Percentiles rank a stretch among this genome's conserved stretches.
These are phyloP conservation scores for Rhagonycha lutea DNA, from an alignment of 2,888 invertebrate species.

Conservation along the genomic window DNA sequence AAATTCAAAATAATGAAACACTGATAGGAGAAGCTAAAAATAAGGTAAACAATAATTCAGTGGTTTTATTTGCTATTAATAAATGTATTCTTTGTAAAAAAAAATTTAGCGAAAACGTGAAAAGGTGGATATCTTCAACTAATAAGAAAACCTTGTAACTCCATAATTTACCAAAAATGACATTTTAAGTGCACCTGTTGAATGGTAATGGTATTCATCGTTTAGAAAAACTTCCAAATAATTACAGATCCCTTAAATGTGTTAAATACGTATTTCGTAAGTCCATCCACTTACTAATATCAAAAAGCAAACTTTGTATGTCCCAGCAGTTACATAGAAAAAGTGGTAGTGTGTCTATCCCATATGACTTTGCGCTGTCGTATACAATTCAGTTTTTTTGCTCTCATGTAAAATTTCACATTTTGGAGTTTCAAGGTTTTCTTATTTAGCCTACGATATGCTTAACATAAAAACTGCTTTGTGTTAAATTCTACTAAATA, in stretches of 20 bases:
- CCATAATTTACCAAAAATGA: not conserved
- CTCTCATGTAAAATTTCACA: too few species aligned
- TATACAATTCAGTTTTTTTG: not conserved
- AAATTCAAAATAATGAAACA: slow-evolving; percentile 71
- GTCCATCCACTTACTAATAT: too few species aligned
- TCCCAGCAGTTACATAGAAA: not conserved
- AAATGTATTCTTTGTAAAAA: too few species aligned
- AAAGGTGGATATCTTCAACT: too few species aligned
- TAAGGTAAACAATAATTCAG: slow-evolving; percentile 58
- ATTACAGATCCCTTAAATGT: not conserved
- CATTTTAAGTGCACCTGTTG: not conserved
- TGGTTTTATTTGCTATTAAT: too few species aligned
- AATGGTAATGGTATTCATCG: not conserved
- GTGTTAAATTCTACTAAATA: too few species aligned
- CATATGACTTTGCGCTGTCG: not conserved
- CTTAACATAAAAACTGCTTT: too few species aligned
- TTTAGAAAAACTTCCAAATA: not conserved
- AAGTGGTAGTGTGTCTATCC: not conserved
- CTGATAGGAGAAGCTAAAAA: slow-evolving; percentile 74
- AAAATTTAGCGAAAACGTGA: too few species aligned
- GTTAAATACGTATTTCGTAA: not conserved
- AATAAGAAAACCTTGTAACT: not conserved
- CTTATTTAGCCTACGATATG: too few species aligned
- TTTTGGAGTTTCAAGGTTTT: too few species aligned
- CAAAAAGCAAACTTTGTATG: not conserved